Percentiles rank a stretch among this genome's conserved stretches.
Evolutionary conservation across 1,140 invertebrate species (phyloP).

Genomic region (Calephelis nemesis): DNA sequence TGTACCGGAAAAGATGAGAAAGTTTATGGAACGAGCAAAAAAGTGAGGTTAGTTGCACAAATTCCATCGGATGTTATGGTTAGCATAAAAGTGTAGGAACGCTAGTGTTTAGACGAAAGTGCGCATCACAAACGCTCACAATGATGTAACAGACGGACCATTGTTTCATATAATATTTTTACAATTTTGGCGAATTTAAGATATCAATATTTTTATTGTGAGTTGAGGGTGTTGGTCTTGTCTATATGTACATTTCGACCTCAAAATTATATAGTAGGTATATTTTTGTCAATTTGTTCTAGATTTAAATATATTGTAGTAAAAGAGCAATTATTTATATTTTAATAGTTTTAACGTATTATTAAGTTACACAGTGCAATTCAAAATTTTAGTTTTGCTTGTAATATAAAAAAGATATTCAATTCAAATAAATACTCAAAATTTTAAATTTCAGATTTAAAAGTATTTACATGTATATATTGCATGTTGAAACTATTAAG

Average conservation of each 20-base stretch:
- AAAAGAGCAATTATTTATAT: conserved; percentile 69
- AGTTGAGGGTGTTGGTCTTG: conserved; percentile 51
- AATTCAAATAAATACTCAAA: not conserved
- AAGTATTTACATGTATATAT: not conserved
- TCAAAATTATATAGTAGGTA: conserved; percentile 43
- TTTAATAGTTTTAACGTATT: conserved; percentile 44
- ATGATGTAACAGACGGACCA: conserved; percentile 70
- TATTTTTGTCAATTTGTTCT: conserved; percentile 75
- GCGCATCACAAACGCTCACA: conserved; percentile 58
- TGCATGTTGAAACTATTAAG: no score
- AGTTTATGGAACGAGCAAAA: conserved; percentile 48
- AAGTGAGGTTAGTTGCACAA: conserved; percentile 34
- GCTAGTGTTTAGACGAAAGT: conserved; percentile 54
- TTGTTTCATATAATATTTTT: conserved; percentile 71
- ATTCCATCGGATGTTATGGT: conserved; percentile 25
- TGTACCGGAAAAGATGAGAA: conserved; percentile 55
- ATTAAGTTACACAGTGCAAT: conserved; percentile 20
- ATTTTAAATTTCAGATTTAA: not conserved
- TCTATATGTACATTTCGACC: conserved; percentile 56
- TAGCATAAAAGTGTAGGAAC: conserved; percentile 41
- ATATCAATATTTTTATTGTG: conserved; percentile 55
- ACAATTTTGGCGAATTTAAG: conserved; percentile 52
- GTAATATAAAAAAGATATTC: not conserved
- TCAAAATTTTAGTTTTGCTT: conserved; percentile 11
- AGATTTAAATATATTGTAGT: conserved; percentile 56